Evolutionary conservation across 2,888 invertebrate species (phyloP).

Genomic region (Atherix ibis): DNA sequence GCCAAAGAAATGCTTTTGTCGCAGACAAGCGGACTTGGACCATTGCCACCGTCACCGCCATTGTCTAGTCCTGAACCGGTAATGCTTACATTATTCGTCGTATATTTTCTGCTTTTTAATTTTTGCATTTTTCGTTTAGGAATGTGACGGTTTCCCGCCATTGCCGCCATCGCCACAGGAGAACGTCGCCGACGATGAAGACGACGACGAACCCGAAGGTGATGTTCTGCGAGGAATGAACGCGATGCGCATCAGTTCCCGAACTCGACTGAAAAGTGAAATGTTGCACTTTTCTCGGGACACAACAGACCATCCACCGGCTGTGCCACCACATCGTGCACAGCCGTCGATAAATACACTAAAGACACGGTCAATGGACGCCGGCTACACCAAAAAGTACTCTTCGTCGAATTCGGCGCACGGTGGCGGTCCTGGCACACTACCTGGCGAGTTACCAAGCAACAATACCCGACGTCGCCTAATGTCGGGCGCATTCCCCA

Average conservation of each 20-base stretch:
- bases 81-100: conserved; percentile 14
- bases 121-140: no score
- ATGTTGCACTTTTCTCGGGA: conserved; percentile 8
- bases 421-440: conserved; percentile 41
- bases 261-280: conserved; percentile 14
- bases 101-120: no score
- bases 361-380: conserved; percentile 75
- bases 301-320: conserved; percentile 37
- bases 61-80: conserved; percentile 19
- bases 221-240: conserved; percentile 12
- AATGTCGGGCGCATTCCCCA: conserved; percentile 30
- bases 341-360: conserved; percentile 47
- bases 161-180: conserved; percentile 73
- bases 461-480: conserved; percentile 32
- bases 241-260: conserved; percentile 11
- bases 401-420: conserved; percentile 37
- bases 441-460: conserved; percentile 52
- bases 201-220: conserved; percentile 16
- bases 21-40: conserved; percentile 26
- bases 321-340: conserved; percentile 57
- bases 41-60: conserved; percentile 32
- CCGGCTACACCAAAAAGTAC: conserved; percentile 50
- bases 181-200: conserved; percentile 39
- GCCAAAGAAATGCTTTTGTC: conserved; percentile 48
- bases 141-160: conserved; percentile 47